A percentile compares a stretch with the other conserved stretches of the same genome.
Evolutionary conservation across 1,140 invertebrate genomes (phyloP).

Genomic region (Pygmarrhopalites habei): DNA sequence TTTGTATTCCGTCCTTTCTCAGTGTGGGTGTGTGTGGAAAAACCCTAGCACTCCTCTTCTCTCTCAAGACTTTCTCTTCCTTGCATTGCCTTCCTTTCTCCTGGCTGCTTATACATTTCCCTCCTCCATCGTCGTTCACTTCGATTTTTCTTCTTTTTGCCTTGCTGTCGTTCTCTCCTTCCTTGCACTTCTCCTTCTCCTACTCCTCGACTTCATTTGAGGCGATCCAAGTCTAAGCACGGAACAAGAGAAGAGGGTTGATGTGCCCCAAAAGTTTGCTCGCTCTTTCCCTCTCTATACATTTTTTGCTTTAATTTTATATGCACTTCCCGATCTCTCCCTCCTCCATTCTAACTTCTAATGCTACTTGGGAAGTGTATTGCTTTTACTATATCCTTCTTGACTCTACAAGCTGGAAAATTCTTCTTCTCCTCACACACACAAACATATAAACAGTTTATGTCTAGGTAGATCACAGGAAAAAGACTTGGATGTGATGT

Average conservation of each 20-base stretch:
- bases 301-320: constrained; percentile 2
- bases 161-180: neutral
- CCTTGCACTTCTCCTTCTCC: constrained; percentile 9
- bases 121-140: constrained; percentile 14
- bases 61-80: constrained; percentile 8
- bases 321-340: neutral
- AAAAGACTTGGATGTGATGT: no score
- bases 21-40: neutral
- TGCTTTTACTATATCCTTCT: no score
- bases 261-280: constrained; percentile 29
- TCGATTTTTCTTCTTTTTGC: constrained; percentile 15
- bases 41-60: no score
- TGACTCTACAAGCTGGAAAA: no score
- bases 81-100: neutral
- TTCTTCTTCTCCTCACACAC: no score
- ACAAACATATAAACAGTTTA: no score
- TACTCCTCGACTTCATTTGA: constrained; percentile 21
- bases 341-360: constrained; percentile 6
- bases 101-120: no score
- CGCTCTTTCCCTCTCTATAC: neutral
- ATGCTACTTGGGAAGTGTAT: neutral
- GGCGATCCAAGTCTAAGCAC: constrained; percentile 27
- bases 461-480: no score
- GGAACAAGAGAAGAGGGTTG: constrained; percentile 24
- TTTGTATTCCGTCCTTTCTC: constrained; percentile 6